Percentiles rank a stretch among this genome's conserved stretches.
These are phyloP conservation scores for Petrocephalus zakoni DNA, from an alignment of 2,113 vertebrate species.

Conservation along the genomic window DNA sequence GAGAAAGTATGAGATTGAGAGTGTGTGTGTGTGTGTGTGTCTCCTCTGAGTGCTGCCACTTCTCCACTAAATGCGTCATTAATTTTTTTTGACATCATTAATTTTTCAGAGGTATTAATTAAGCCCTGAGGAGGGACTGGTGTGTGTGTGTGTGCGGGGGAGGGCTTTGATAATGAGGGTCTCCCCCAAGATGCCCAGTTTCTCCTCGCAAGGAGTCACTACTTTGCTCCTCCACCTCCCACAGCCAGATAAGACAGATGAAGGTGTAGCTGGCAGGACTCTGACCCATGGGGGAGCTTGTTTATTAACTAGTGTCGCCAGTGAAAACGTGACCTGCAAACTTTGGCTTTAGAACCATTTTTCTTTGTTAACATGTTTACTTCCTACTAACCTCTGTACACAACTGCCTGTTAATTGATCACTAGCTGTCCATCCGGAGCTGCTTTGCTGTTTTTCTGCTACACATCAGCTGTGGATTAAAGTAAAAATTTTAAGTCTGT, in stretches of 20 bases:
- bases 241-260: background rate
- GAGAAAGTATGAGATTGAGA: background rate
- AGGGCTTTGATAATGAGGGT: background rate
- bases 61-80: conserved; percentile 10
- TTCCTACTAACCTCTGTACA: background rate
- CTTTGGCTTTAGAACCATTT: background rate
- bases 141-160: background rate
- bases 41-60: background rate
- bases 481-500: background rate
- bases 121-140: conserved; percentile 12
- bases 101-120: conserved; percentile 29
- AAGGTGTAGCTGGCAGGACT: background rate
- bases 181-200: background rate
- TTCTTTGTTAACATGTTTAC: background rate
- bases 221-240: background rate
- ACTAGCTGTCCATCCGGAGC: background rate
- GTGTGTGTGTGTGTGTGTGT: conserved; percentile 5
- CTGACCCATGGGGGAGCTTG: background rate
- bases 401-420: background rate
- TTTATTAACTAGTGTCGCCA: background rate
- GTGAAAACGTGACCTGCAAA: background rate
- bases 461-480: background rate
- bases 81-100: conserved; percentile 15
- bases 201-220: background rate
- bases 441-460: background rate